Evolutionary conservation across 2,113 vertebrate genomes (phyloP).

Genomic region (Cavia aperea): DNA sequence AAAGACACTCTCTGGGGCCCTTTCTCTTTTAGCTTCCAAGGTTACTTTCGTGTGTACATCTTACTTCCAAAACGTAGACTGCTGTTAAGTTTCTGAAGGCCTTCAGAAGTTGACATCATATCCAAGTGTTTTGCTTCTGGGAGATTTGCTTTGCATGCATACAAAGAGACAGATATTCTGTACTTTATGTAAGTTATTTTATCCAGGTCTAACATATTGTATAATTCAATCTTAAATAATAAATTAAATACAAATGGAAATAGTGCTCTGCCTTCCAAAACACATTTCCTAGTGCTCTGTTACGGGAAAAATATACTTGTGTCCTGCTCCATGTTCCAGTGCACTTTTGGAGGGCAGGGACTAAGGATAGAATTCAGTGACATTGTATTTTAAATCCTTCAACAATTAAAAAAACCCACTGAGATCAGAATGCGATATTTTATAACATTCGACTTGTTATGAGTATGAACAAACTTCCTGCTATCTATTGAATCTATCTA

Average conservation of each 20-base stretch:
- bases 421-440: neutral
- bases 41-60: slow-evolving; percentile 10
- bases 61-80: neutral
- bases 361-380: neutral
- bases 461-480: neutral
- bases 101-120: neutral
- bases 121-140: slow-evolving; percentile 36
- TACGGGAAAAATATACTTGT: slow-evolving; percentile 17
- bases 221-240: slow-evolving; percentile 54
- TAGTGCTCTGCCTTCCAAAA: slow-evolving; percentile 5
- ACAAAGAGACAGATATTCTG: slow-evolving; percentile 29
- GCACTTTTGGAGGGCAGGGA: neutral
- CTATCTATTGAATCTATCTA: neutral
- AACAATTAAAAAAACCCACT: neutral
- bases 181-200: slow-evolving; percentile 44
- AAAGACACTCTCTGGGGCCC: neutral
- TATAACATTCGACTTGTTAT: neutral
- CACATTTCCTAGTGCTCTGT: neutral
- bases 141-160: slow-evolving; percentile 38
- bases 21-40: slow-evolving; percentile 44
- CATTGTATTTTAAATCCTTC: slow-evolving; percentile 13
- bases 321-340: neutral
- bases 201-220: neutral
- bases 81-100: slow-evolving; percentile 14
- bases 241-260: slow-evolving; percentile 53